Evolutionary conservation across 1,140 invertebrate species (phyloP).

Genomic region (Dreissena rostriformis): DNA sequence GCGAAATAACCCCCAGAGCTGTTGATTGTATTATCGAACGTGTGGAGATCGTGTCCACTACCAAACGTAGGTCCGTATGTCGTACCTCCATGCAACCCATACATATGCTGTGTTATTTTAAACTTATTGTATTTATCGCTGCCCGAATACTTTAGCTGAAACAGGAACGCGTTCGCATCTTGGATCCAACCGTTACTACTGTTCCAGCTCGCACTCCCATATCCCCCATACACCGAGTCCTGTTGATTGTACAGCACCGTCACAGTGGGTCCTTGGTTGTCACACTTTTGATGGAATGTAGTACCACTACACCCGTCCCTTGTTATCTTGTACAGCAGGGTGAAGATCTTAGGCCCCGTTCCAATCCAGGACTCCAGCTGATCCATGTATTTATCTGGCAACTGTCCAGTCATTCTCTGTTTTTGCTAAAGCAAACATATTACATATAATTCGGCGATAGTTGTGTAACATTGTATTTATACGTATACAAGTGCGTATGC

Average conservation of each 20-base stretch:
- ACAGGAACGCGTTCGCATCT: slow-evolving; percentile 54
- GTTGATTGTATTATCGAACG: slow-evolving; percentile 5
- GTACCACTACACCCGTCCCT: slow-evolving; percentile 34
- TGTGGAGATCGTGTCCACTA: slow-evolving; percentile 18
- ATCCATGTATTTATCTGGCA: neutral
- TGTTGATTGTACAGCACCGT: slow-evolving; percentile 46
- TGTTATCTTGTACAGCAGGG: slow-evolving; percentile 45
- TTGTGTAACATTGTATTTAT: too few species aligned
- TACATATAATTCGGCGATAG: too few species aligned
- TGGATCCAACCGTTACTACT: neutral
- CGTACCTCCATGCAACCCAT: neutral
- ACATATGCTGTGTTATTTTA: neutral
- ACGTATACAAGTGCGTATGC: too few species aligned
- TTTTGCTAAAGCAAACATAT: too few species aligned
- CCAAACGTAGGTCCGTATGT: slow-evolving; percentile 42
- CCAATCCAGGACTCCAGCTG: too few species aligned
- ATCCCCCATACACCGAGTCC: slow-evolving; percentile 55
- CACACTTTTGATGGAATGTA: slow-evolving; percentile 49
- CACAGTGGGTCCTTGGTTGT: slow-evolving; percentile 53
- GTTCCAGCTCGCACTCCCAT: slow-evolving; percentile 37
- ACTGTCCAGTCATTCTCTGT: neutral
- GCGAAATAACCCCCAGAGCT: neutral
- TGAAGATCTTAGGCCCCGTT: slow-evolving; percentile 21
- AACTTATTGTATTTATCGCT: neutral
- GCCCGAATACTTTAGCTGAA: slow-evolving; percentile 8